These are phyloP conservation scores for Kryptopterus vitreolus DNA, from an alignment of 2,797 vertebrate species.

Conservation along the genomic window DNA sequence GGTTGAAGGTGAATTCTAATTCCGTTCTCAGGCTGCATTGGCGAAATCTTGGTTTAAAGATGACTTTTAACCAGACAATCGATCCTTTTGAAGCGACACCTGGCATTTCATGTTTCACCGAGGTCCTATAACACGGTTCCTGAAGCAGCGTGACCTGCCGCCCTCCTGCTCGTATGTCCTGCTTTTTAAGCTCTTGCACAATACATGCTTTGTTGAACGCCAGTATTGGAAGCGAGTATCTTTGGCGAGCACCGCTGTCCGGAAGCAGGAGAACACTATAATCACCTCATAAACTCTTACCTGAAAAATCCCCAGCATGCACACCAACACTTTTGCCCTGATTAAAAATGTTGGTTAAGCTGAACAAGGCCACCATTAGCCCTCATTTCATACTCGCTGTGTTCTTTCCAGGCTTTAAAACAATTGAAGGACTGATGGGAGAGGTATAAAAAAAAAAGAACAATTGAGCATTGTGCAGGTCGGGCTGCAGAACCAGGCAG, in stretches of 20 bases:
- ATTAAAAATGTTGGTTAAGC: conserved; percentile 25
- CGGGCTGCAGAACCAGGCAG: conserved; percentile 58
- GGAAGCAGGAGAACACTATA: conserved; percentile 53
- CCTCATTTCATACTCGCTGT: conserved; percentile 7
- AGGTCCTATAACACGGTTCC: background rate
- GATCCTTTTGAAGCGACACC: background rate
- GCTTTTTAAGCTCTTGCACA: conserved; percentile 30
- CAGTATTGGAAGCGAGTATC: conserved; percentile 39
- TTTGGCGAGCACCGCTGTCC: conserved; percentile 60
- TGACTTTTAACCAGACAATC: background rate
- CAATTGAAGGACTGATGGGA: conserved; percentile 62
- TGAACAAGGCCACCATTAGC: conserved; percentile 1
- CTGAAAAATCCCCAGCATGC: conserved; percentile 52
- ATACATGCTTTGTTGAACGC: conserved; percentile 33
- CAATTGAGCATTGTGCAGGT: conserved; percentile 69
- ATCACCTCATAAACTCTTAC: conserved; percentile 57
- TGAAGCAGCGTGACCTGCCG: background rate
- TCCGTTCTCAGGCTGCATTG: background rate
- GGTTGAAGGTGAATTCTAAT: background rate
- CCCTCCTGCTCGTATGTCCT: conserved; percentile 21
- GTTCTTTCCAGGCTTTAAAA: conserved; percentile 56
- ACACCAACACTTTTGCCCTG: background rate
- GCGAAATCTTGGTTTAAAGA: background rate
- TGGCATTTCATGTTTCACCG: background rate
- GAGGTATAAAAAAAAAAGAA: conserved; percentile 51